Evolutionary conservation across 2,888 invertebrate genomes (phyloP).

Genomic region (Urechis unicinctus): DNA sequence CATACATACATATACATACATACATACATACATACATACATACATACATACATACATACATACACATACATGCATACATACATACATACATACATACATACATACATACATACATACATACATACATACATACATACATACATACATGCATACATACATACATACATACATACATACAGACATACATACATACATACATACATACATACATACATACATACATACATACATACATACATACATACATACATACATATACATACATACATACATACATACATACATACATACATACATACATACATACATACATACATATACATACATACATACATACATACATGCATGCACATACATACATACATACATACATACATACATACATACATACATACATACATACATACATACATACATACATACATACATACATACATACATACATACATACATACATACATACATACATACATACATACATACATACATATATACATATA

Average conservation of each 20-base stretch:
- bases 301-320: constrained; percentile 1
- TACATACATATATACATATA: constrained; percentile 2
- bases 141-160: too few relatives aligned
- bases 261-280: constrained; percentile 4
- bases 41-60: too few relatives aligned
- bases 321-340: constrained; percentile 5
- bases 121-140: too few relatives aligned
- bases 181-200: too few relatives aligned
- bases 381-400: constrained; percentile 1
- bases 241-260: constrained; percentile 2
- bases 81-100: too few relatives aligned
- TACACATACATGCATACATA: too few relatives aligned
- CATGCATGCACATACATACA: constrained; percentile 1
- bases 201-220: neutral
- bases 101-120: too few relatives aligned
- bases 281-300: constrained; percentile 1
- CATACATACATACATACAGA: too few relatives aligned
- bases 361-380: constrained; percentile 1
- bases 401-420: constrained; percentile 1
- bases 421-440: constrained; percentile 1
- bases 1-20: too few relatives aligned
- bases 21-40: too few relatives aligned
- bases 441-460: constrained; percentile 1
- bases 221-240: constrained; percentile 2
- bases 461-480: constrained; percentile 1